Conservation (phyloP, 1,140 invertebrate species). For the Lepidurus packardi region DNA sequence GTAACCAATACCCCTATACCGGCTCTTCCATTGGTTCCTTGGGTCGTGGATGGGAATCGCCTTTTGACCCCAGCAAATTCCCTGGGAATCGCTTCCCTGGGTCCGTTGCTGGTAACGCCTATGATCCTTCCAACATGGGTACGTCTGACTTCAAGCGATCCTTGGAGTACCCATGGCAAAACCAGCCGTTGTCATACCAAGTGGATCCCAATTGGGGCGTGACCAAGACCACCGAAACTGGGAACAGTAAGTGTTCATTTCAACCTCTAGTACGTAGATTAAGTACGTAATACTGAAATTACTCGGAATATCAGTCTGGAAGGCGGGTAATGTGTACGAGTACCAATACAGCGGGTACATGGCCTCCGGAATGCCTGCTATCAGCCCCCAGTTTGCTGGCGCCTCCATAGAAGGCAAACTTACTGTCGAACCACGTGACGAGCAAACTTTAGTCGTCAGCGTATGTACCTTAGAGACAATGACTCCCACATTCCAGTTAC, state of each 20-base stretch:
- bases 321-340: constrained; percentile 32
- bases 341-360: constrained; percentile 33
- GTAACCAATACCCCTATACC: background rate
- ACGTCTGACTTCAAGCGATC: background rate
- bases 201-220: background rate
- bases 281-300: background rate
- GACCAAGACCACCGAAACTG: background rate
- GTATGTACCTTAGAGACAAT: constrained; percentile 4
- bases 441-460: constrained; percentile 28
- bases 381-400: constrained; percentile 33
- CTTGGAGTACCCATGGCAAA: background rate
- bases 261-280: background rate
- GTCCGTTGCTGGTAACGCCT: background rate
- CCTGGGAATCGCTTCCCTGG: constrained; percentile 2
- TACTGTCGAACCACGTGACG: constrained; percentile 32
- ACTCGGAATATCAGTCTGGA: constrained; percentile 22
- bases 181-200: background rate
- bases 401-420: constrained; percentile 30
- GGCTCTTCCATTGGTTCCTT: constrained; percentile 6
- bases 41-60: background rate
- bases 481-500: background rate
- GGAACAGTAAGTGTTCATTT: background rate
- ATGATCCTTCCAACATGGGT: background rate
- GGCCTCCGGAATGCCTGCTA: constrained; percentile 32
- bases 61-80: background rate